These are phyloP conservation scores for Petaurus breviceps DNA, from an alignment of 2,113 vertebrate species.

Conservation along the genomic window DNA sequence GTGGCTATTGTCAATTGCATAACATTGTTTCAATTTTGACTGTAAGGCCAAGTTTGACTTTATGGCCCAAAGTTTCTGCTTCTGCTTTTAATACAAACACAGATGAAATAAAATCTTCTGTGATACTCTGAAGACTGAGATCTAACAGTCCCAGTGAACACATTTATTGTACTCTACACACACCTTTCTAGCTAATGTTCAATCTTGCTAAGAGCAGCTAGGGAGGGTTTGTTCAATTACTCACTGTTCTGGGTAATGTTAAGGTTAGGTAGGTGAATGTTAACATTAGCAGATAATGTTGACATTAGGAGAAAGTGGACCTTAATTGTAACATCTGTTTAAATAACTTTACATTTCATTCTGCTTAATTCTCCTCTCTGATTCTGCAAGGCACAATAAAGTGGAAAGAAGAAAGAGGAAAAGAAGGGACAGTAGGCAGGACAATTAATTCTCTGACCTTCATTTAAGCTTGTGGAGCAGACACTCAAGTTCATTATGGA, in stretches of 20 bases:
- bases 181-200: constrained; percentile 1
- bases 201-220: neutral
- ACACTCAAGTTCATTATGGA: constrained; percentile 7
- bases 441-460: neutral
- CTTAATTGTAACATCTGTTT: constrained; percentile 15
- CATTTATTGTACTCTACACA: constrained; percentile 3
- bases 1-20: constrained; percentile 8
- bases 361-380: neutral
- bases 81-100: neutral
- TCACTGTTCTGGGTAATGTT: neutral
- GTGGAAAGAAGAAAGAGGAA: neutral
- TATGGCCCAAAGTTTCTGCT: neutral
- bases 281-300: neutral
- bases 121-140: neutral
- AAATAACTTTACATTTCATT: neutral
- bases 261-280: neutral
- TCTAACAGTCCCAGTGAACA: neutral
- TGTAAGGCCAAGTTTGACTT: neutral
- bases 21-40: neutral
- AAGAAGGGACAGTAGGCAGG: neutral
- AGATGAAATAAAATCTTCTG: neutral
- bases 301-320: neutral
- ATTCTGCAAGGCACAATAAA: neutral
- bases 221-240: neutral
- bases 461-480: constrained; percentile 12